Percentiles rank a stretch among this genome's conserved stretches.
Conservation (phyloP, 2,797 vertebrate genomes). For the Esox masquinongy region DNA sequence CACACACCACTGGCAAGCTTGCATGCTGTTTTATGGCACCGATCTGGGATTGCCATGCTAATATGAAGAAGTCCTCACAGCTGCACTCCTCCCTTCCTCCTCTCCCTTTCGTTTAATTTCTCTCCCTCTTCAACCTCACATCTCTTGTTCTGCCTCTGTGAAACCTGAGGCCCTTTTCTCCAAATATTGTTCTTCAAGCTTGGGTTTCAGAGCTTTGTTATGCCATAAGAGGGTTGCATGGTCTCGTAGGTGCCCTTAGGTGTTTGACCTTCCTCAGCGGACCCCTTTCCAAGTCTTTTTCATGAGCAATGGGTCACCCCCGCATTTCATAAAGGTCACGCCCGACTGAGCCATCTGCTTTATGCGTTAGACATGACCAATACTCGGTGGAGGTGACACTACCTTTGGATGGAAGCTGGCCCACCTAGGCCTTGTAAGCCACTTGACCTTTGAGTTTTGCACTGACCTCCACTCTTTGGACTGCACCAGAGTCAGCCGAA, state of each 20-base stretch:
- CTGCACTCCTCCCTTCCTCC: slow-evolving; percentile 69
- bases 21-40: slow-evolving; percentile 59
- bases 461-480: background rate
- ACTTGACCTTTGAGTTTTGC: background rate
- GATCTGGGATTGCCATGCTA: slow-evolving; percentile 55
- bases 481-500: background rate
- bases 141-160: slow-evolving; percentile 59
- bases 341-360: slow-evolving; percentile 49
- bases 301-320: slow-evolving; percentile 30
- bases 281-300: slow-evolving; percentile 31
- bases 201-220: slow-evolving; percentile 79
- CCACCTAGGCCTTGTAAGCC: slow-evolving; percentile 14
- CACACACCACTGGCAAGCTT: slow-evolving; percentile 23
- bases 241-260: slow-evolving; percentile 73
- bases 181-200: slow-evolving; percentile 83
- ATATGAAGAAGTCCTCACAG: slow-evolving; percentile 64
- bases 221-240: slow-evolving; percentile 68
- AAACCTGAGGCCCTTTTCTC: slow-evolving; percentile 72
- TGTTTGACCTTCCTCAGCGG: slow-evolving; percentile 60
- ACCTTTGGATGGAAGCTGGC: slow-evolving; percentile 6
- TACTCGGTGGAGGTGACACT: slow-evolving; percentile 3
- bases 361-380: slow-evolving; percentile 30
- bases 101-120: slow-evolving; percentile 51
- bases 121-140: slow-evolving; percentile 38
- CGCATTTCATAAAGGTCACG: slow-evolving; percentile 55